Evolutionary conservation across 2,888 invertebrate species (phyloP).

Genomic region (Hirtodrosophila confusa): DNA sequence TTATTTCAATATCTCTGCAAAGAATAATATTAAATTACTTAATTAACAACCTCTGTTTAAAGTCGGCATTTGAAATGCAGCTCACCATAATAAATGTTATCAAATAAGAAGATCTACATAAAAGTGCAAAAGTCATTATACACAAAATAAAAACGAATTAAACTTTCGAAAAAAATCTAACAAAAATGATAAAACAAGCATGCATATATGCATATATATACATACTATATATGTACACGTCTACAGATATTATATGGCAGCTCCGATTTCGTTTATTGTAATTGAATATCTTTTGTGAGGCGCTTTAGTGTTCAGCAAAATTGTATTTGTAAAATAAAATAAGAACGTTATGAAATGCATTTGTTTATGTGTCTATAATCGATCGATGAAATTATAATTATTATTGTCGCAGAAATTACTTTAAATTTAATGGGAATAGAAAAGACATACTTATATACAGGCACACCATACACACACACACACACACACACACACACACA

Average conservation of each 20-base stretch:
- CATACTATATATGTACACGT: conserved; percentile 14
- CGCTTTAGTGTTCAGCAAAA: conserved; percentile 75
- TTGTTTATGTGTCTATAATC: conserved; percentile 68
- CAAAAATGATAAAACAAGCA: conserved; percentile 23
- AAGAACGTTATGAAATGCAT: conserved; percentile 50
- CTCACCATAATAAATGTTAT: conserved; percentile 50
- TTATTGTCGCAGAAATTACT: conserved; percentile 76
- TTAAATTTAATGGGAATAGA: conserved; percentile 63
- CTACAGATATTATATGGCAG: conserved; percentile 47
- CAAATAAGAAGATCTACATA: conserved; percentile 27
- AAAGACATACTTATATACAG: conserved; percentile 43
- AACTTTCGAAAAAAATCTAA: conserved; percentile 38
- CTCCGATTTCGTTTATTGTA: conserved; percentile 53
- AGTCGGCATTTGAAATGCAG: conserved; percentile 24
- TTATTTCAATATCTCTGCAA: conserved; percentile 26
- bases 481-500: conserved; percentile 21
- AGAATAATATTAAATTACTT: conserved; percentile 2
- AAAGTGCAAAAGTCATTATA: conserved; percentile 29
- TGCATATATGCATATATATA: conserved; percentile 27
- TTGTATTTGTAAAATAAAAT: conserved; percentile 39
- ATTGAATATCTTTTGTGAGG: conserved; percentile 57
- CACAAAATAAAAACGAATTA: conserved; percentile 44
- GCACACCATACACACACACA: conserved; percentile 7
- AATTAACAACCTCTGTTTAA: conserved; percentile 9
- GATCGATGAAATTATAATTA: conserved; percentile 58